Percentiles rank a stretch among this genome's conserved stretches.
Conservation (phyloP, 2,888 invertebrate genomes). For the Xestia xanthographa region DNA sequence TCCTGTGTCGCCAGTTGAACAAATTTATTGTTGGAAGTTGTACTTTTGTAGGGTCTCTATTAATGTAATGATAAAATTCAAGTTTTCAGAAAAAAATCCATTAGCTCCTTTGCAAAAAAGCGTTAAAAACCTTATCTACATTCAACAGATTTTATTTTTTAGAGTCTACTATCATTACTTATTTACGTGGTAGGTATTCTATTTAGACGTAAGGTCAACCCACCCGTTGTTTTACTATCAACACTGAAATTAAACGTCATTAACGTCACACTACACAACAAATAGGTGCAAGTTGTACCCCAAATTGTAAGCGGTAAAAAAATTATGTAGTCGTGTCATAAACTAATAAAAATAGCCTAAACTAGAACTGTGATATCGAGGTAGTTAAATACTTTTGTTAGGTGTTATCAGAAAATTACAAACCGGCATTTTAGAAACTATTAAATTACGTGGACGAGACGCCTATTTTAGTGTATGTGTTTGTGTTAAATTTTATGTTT, state of each 20-base stretch:
- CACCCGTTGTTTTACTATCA: not conserved
- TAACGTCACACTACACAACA: constrained; percentile 33
- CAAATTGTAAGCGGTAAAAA: constrained; percentile 36
- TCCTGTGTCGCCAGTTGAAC: not conserved
- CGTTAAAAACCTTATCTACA: not conserved
- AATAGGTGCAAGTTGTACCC: constrained; percentile 23
- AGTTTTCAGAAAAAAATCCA: not conserved
- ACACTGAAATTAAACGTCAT: constrained; percentile 42
- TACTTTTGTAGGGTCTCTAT: not conserved
- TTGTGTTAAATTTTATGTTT: constrained; percentile 35
- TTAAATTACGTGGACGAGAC: constrained; percentile 31
- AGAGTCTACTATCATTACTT: too few relatives aligned
- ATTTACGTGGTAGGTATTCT: not conserved
- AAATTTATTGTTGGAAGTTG: not conserved
- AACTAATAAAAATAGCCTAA: constrained; percentile 31
- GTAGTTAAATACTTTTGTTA: constrained; percentile 33
- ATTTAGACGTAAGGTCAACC: not conserved
- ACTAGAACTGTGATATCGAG: constrained; percentile 28
- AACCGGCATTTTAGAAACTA: constrained; percentile 33
- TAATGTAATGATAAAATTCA: not conserved
- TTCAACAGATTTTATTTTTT: not conserved
- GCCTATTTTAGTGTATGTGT: constrained; percentile 19
- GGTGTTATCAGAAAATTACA: constrained; percentile 25
- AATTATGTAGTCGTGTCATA: constrained; percentile 51
- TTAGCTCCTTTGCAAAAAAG: too few relatives aligned